Percentiles rank a stretch among this genome's conserved stretches.
Conservation (phyloP, 2,888 invertebrate species). For the Charanyca ferruginea region DNA sequence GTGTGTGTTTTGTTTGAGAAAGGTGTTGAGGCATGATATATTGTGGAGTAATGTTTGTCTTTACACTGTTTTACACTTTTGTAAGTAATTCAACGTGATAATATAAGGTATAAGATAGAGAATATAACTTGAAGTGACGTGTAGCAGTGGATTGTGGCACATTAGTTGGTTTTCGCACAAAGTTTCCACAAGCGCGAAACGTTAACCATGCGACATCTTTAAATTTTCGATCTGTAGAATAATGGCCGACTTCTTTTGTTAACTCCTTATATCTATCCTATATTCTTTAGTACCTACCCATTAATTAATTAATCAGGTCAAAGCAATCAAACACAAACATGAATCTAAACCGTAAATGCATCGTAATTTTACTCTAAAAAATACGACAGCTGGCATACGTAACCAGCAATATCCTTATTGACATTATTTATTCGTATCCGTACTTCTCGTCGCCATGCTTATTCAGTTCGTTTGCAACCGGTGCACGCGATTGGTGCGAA, state of each 20-base stretch:
- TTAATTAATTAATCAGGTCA: too few species aligned
- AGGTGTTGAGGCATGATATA: constrained; percentile 29
- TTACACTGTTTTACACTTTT: constrained; percentile 56
- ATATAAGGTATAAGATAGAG: constrained; percentile 20
- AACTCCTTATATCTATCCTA: neutral
- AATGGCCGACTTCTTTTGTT: constrained; percentile 6
- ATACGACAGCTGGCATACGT: constrained; percentile 41
- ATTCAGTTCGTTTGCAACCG: constrained; percentile 58
- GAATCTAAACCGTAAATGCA: constrained; percentile 24
- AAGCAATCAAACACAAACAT: constrained; percentile 18
- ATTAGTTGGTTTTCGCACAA: neutral
- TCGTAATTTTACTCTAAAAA: constrained; percentile 24
- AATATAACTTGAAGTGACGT: constrained; percentile 25
- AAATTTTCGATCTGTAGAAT: constrained; percentile 13
- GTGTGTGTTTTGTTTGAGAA: constrained; percentile 38
- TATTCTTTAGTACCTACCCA: neutral
- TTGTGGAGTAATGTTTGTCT: constrained; percentile 32
- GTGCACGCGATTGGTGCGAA: constrained; percentile 60
- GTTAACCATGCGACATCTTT: neutral
- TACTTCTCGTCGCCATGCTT: constrained; percentile 50
- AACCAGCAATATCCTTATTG: constrained; percentile 52
- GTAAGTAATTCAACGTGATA: constrained; percentile 11
- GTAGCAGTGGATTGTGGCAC: neutral
- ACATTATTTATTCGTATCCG: constrained; percentile 52
- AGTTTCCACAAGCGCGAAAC: neutral